Conservation (phyloP, 1,140 invertebrate genomes). For the Hyles vespertilio region DNA sequence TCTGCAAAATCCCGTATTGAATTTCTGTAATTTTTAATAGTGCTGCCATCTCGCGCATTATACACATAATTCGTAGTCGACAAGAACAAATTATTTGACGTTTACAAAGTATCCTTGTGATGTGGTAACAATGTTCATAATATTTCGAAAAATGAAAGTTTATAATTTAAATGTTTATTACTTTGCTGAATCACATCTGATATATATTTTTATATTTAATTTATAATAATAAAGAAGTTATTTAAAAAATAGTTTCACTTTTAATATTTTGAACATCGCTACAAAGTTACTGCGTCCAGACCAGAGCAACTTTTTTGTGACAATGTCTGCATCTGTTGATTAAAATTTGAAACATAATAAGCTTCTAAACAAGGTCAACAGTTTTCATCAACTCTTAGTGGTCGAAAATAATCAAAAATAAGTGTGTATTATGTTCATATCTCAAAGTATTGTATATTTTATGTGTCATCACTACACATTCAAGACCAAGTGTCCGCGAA, state of each 20-base stretch:
- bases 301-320: conserved; percentile 70
- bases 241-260: neutral
- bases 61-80: conserved; percentile 12
- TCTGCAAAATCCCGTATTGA: conserved; percentile 40
- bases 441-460: conserved; percentile 47
- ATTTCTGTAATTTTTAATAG: conserved; percentile 53
- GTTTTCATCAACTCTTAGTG: conserved; percentile 73
- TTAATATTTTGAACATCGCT: conserved; percentile 21
- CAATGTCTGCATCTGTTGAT: conserved; percentile 76
- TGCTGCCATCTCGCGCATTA: conserved; percentile 49
- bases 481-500: conserved; percentile 67
- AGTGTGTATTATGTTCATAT: conserved; percentile 50
- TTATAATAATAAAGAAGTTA: no score
- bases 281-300: conserved; percentile 46
- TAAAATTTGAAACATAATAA: conserved; percentile 77
- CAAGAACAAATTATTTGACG: conserved; percentile 22
- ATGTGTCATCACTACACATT: conserved; percentile 49
- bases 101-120: conserved; percentile 27
- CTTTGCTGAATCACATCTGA: neutral
- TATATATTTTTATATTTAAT: neutral
- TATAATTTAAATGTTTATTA: neutral
- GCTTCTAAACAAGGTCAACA: conserved; percentile 77
- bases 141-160: neutral
- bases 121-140: conserved; percentile 8
- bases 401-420: conserved; percentile 72